phyloP scores from a whole-genome alignment of 1,140 invertebrate species.

The Drosophila jambulina region DNA sequence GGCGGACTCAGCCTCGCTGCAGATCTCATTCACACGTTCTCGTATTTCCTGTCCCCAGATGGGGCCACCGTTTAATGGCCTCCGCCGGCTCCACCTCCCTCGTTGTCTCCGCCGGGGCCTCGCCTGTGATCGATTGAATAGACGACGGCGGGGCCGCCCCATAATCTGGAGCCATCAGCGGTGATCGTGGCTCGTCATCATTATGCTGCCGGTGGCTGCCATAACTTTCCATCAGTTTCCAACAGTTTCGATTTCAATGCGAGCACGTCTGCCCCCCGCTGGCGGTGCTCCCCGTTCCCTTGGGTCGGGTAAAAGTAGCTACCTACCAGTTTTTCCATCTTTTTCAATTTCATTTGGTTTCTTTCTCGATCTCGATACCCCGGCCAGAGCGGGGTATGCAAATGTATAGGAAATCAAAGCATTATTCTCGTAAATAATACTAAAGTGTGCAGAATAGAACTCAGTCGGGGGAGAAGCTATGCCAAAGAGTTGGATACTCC shows the following conservation, averaged over 20 bases:
- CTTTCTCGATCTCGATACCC: conserved; percentile 12
- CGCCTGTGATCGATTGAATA: conserved; percentile 50
- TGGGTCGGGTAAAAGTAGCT: conserved; percentile 64
- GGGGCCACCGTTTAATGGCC: background rate
- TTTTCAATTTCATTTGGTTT: conserved; percentile 29
- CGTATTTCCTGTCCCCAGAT: conserved; percentile 45
- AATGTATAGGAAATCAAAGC: background rate
- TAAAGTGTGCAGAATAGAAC: background rate
- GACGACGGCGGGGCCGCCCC: conserved; percentile 54
- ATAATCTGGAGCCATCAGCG: conserved; percentile 68
- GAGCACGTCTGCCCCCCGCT: conserved; percentile 31
- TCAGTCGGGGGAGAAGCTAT: background rate
- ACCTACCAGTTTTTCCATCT: conserved; percentile 69
- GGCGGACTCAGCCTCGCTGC: conserved; percentile 3
- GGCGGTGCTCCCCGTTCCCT: conserved; percentile 16
- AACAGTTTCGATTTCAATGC: conserved; percentile 77
- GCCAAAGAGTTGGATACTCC: too few species aligned
- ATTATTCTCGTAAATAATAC: background rate
- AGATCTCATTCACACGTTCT: conserved; percentile 52
- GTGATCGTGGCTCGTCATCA: conserved; percentile 52
- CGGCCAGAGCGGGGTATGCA: background rate
- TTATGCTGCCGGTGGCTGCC: conserved; percentile 40
- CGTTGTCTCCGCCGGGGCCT: too few species aligned
- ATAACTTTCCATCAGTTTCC: conserved; percentile 70
- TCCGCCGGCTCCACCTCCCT: conserved; percentile 5